Conservation (phyloP, 2,888 invertebrate genomes). For the Sminthurides aquaticus region DNA sequence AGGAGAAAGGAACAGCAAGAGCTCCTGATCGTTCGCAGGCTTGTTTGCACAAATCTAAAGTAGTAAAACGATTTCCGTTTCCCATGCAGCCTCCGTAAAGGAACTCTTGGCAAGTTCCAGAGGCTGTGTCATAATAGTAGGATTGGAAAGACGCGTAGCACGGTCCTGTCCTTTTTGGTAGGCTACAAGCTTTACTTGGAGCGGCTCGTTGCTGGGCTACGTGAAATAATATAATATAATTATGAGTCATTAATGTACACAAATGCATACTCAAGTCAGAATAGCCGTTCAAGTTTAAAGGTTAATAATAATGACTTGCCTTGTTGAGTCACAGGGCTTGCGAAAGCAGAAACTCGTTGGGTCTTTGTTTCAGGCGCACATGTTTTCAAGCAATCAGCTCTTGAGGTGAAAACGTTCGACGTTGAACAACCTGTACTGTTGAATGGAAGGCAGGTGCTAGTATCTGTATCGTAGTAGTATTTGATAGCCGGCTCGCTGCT, state of each 20-base stretch:
- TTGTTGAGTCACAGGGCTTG: too few species aligned
- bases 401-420: slow-evolving; percentile 6
- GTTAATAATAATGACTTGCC: too few species aligned
- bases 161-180: slow-evolving; percentile 33
- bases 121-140: slow-evolving; percentile 32
- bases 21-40: slow-evolving; percentile 19
- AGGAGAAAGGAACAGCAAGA: not conserved
- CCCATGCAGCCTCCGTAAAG: slow-evolving; percentile 41
- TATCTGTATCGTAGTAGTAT: slow-evolving; percentile 13
- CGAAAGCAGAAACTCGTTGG: too few species aligned
- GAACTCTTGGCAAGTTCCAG: slow-evolving; percentile 33
- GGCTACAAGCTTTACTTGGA: slow-evolving; percentile 22
- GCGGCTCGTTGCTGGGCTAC: too few species aligned
- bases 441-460: slow-evolving; percentile 5
- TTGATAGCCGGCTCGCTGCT: slow-evolving; percentile 5
- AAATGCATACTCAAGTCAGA: too few species aligned
- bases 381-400: not conserved
- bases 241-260: too few species aligned
- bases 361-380: not conserved
- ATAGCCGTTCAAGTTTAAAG: too few species aligned
- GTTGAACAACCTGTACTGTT: slow-evolving; percentile 14
- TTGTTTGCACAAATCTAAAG: slow-evolving; percentile 31
- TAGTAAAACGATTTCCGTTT: slow-evolving; percentile 39
- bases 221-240: too few species aligned
- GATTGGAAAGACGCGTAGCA: slow-evolving; percentile 32